Evolutionary conservation across 2,113 vertebrate species (phyloP).

Genomic region (Chaetodon trifascialis): DNA sequence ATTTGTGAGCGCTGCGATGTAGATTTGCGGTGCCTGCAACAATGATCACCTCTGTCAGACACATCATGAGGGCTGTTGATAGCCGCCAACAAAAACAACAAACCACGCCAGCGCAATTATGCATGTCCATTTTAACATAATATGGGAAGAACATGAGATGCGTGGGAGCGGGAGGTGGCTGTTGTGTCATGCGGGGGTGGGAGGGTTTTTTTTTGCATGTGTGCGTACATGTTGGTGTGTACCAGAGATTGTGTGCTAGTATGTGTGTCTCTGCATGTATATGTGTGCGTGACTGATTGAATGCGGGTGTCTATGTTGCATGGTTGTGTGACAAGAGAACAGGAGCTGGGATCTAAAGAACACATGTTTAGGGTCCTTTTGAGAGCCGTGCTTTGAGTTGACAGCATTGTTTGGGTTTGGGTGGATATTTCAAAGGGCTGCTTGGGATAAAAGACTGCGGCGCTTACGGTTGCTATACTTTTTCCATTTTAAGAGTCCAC

Average conservation of each 20-base stretch:
- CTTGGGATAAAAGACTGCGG: constrained; percentile 63
- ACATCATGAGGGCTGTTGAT: constrained; percentile 59
- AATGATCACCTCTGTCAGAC: constrained; percentile 61
- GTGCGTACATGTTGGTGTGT: constrained; percentile 7
- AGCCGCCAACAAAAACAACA: constrained; percentile 76
- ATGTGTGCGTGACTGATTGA: constrained; percentile 40
- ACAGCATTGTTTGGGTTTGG: constrained; percentile 76
- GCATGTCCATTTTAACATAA: constrained; percentile 72
- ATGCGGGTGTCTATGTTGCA: constrained; percentile 56
- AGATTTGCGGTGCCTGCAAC: constrained; percentile 68
- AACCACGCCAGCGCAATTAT: constrained; percentile 69
- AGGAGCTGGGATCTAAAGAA: constrained; percentile 77
- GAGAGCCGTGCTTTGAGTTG: constrained; percentile 65
- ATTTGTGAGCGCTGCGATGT: constrained; percentile 44
- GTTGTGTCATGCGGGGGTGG: constrained; percentile 59
- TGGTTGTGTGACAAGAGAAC: constrained; percentile 67
- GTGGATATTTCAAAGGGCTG: constrained; percentile 73
- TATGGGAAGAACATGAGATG: constrained; percentile 79
- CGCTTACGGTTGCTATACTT: constrained; percentile 43
- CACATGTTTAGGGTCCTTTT: constrained; percentile 75
- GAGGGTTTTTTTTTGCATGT: constrained; percentile 35
- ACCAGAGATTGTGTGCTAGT: background rate
- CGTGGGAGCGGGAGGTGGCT: constrained; percentile 76
- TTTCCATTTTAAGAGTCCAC: constrained; percentile 66
- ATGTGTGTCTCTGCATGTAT: constrained; percentile 17